These are phyloP conservation scores for Hesperia comma DNA, from an alignment of 2,888 invertebrate genomes.

Conservation along the genomic window DNA sequence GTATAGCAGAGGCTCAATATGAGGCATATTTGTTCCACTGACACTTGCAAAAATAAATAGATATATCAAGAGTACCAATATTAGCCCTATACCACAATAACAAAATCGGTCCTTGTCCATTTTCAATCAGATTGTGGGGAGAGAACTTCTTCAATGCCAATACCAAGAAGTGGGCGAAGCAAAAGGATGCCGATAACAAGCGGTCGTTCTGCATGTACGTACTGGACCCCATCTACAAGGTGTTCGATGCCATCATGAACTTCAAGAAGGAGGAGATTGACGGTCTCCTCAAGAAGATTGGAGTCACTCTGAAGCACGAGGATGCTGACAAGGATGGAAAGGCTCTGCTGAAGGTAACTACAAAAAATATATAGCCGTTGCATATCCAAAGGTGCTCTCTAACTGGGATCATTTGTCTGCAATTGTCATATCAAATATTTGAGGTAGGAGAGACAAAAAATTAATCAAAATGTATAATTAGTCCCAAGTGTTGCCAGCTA, in stretches of 20 bases:
- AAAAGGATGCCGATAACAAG: constrained; percentile 95
- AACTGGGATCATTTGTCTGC: too few relatives aligned
- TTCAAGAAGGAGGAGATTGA: constrained; percentile 97
- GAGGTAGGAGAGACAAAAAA: too few relatives aligned
- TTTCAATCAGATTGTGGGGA: constrained; percentile 91
- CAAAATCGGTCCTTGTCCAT: neutral
- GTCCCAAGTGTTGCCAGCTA: constrained; percentile 82
- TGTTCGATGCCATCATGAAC: constrained; percentile 92
- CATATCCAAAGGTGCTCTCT: too few relatives aligned
- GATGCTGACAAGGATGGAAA: constrained; percentile 99
- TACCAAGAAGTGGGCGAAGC: constrained; percentile 99
- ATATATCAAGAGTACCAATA: too few relatives aligned
- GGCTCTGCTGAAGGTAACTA: constrained; percentile 91
- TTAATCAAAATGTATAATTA: constrained; percentile 40
- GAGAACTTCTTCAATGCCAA: constrained; percentile 99
- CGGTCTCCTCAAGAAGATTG: constrained; percentile 93
- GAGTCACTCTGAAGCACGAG: constrained; percentile 95
- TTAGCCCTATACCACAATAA: too few relatives aligned
- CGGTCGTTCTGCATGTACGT: constrained; percentile 99
- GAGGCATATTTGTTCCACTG: too few relatives aligned
- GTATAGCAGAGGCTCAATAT: too few relatives aligned
- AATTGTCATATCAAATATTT: too few relatives aligned
- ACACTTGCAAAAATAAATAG: too few relatives aligned
- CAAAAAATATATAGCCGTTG: too few relatives aligned
- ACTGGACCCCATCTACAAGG: constrained; percentile 99